Percentiles rank a stretch among this genome's conserved stretches.
Evolutionary conservation across 2,113 vertebrate species (phyloP).

Genomic region (Lipotes vexillifer): DNA sequence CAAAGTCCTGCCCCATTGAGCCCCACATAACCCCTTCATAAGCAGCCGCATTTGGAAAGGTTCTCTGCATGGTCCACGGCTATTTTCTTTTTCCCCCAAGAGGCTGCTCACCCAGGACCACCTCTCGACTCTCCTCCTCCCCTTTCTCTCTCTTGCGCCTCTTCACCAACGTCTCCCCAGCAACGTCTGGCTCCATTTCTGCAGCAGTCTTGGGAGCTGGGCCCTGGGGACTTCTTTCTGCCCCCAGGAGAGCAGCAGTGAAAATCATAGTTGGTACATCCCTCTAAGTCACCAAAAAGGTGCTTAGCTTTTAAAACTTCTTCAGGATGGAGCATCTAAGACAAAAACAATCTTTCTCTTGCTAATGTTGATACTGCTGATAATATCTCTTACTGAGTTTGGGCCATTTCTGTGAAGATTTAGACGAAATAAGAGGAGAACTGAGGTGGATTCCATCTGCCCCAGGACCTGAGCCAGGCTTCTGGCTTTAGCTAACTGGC

Average conservation of each 20-base stretch:
- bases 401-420: background rate
- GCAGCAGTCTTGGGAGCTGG: background rate
- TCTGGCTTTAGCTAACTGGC: background rate
- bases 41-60: background rate
- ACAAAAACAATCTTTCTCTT: background rate
- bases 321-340: background rate
- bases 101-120: background rate
- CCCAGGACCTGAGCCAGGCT: background rate
- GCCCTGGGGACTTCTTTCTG: background rate
- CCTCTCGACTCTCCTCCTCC: background rate
- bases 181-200: background rate
- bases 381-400: background rate
- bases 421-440: background rate
- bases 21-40: background rate
- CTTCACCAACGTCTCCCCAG: background rate
- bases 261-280: background rate
- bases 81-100: background rate
- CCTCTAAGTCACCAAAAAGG: fast-evolving
- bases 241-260: background rate
- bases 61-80: background rate
- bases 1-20: background rate
- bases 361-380: background rate
- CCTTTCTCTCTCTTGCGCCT: background rate
- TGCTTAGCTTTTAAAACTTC: constrained; percentile 74
- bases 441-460: background rate